Evolutionary conservation across 2,797 vertebrate species (phyloP).

Genomic region (Otus scops): DNA sequence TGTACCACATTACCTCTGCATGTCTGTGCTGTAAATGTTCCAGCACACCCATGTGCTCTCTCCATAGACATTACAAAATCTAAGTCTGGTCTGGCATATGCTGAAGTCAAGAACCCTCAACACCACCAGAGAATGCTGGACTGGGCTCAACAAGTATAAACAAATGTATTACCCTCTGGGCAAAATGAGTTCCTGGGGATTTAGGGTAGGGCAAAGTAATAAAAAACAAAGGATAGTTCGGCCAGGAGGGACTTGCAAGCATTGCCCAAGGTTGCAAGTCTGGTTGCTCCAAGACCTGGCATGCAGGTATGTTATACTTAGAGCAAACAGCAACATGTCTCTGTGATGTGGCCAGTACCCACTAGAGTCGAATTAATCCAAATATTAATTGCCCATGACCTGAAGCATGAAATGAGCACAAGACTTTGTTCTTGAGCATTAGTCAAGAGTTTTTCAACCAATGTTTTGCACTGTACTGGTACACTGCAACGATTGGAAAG

Average conservation of each 20-base stretch:
- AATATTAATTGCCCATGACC: background rate
- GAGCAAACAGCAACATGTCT: background rate
- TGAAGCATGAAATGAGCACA: background rate
- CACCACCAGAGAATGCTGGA: background rate
- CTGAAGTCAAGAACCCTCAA: background rate
- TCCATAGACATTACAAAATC: background rate
- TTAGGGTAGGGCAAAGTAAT: background rate
- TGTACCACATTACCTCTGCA: background rate
- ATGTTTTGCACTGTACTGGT: fast-evolving
- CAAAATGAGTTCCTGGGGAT: background rate
- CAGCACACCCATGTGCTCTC: fast-evolving
- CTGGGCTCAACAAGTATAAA: background rate
- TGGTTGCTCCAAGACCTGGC: background rate
- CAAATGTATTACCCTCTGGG: background rate
- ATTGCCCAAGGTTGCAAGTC: background rate
- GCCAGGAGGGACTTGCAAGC: background rate
- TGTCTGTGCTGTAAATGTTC: background rate
- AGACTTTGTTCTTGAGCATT: background rate
- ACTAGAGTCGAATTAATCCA: background rate
- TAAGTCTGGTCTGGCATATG: background rate
- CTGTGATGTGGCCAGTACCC: fast-evolving
- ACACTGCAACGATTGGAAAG: background rate
- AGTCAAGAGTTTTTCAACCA: background rate
- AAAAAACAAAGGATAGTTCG: background rate
- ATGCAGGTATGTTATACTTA: fast-evolving